Percentiles rank a stretch among this genome's conserved stretches.
These are phyloP conservation scores for Noctua pronuba DNA, from an alignment of 2,888 invertebrate species.

Conservation along the genomic window DNA sequence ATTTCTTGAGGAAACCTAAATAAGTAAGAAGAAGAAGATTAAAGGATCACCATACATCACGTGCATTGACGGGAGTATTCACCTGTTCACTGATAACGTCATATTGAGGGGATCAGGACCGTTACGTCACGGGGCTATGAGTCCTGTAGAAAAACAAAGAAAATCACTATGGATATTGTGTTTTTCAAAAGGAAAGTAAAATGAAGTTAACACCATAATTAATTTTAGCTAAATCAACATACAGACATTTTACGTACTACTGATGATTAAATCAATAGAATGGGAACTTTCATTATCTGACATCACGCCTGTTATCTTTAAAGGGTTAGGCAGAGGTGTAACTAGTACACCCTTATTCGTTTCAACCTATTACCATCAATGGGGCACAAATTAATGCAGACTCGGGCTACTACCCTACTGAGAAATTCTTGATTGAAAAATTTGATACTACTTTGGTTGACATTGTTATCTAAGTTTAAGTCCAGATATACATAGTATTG, in stretches of 20 bases:
- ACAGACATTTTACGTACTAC: neutral
- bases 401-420: neutral
- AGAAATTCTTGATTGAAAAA: neutral
- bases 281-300: neutral
- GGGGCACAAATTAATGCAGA: neutral
- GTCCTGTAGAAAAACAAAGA: neutral
- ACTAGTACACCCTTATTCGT: neutral
- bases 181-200: neutral
- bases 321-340: neutral
- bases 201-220: neutral
- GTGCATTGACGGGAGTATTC: slow-evolving; percentile 31
- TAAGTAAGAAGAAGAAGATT: slow-evolving; percentile 17
- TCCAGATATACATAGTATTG: neutral
- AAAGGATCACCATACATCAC: slow-evolving; percentile 43
- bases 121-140: neutral
- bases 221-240: neutral
- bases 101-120: neutral
- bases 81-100: slow-evolving; percentile 44
- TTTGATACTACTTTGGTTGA: neutral
- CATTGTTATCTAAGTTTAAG: neutral
- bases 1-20: neutral
- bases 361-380: neutral
- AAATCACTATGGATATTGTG: neutral
- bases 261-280: neutral
- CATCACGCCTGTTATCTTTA: neutral